A percentile compares a stretch with the other conserved stretches of the same genome.
phyloP scores from a whole-genome alignment of 2,113 vertebrate genomes.

The Dryoscopus gambensis region DNA sequence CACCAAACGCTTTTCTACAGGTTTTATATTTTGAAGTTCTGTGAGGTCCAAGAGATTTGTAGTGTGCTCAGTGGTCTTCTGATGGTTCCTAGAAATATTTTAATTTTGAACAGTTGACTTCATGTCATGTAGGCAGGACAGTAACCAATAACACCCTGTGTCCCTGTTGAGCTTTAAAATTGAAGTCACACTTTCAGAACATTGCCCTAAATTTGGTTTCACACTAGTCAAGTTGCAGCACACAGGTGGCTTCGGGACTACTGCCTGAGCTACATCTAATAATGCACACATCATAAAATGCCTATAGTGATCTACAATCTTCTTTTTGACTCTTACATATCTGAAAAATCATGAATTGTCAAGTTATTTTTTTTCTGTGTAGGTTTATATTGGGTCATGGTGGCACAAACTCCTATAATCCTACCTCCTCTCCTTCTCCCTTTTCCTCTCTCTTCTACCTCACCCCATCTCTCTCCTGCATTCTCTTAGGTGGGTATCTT shows the following conservation, averaged over 20 bases:
- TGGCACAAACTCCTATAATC: not conserved
- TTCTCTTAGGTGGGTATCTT: not conserved
- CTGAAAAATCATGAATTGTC: not conserved
- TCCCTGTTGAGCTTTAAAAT: slow-evolving; percentile 11
- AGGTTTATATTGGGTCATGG: not conserved
- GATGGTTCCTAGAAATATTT: not conserved
- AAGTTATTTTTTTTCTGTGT: not conserved
- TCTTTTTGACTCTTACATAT: not conserved
- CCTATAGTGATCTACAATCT: not conserved
- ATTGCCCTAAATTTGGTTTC: slow-evolving; percentile 6
- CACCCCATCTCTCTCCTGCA: not conserved
- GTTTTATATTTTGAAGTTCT: not conserved
- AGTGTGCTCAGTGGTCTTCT: not conserved
- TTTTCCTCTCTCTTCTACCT: not conserved
- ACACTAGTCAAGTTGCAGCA: not conserved
- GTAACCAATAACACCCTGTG: not conserved
- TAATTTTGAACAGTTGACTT: not conserved
- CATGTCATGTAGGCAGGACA: not conserved
- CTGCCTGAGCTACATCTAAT: not conserved
- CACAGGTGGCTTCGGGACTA: not conserved
- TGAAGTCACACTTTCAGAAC: not conserved
- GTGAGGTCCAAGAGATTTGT: not conserved
- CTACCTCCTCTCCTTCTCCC: not conserved
- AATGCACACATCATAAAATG: not conserved
- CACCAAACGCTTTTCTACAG: not conserved